Base-by-base conservation (phyloP, 2,888 invertebrate genomes). In the Shargacucullia verbasci region DNA sequence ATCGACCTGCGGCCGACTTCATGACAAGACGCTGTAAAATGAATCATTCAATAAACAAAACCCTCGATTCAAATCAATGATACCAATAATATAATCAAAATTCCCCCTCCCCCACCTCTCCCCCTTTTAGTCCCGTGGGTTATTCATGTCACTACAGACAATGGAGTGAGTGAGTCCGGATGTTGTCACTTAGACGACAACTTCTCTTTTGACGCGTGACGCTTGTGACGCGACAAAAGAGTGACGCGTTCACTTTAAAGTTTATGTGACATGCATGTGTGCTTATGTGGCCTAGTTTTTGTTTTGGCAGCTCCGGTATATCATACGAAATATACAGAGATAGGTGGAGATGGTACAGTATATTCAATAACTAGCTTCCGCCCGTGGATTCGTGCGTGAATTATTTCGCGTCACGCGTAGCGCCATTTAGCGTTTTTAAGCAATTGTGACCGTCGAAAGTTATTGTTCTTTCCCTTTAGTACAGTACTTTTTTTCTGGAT, bases 161-260 rank as follows among this genome's bases (percentile, higher is more conserved):
- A 12, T 37, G 47, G 7, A n/a, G n/a, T n/a, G 20, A 4, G 7
- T 9, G 20, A 31, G 46, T 53, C 27, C 63, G 63, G 69, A 69
- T 35, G 63, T 43, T 54, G 69, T 69, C 69, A 64, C 63, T 68
- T 69, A 29, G 34, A 47, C 20, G 43, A 44, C 47, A 54, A 69
- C 55, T 62, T 64, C 47, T 47, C 47, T 47, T 61, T 33, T 29
- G 43, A 39, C 61, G 33, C 20, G 31, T 50, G 67, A 45, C n/a
- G 52, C 34, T 9, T 31, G 29, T 39, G 61, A 61, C 41, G 53
- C 39, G 25, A 50, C 8, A 27, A 43, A 29, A 12, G 2, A 39
- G 14, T 39, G 25, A 25, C 35, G 20, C 13, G 8, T 35, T 43
- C 46, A 39, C 45, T 41, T 52, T 43, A 43, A 39, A 61, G 33